Evolutionary conservation across 2,113 vertebrate species (phyloP).

Genomic region (Talpa occidentalis): DNA sequence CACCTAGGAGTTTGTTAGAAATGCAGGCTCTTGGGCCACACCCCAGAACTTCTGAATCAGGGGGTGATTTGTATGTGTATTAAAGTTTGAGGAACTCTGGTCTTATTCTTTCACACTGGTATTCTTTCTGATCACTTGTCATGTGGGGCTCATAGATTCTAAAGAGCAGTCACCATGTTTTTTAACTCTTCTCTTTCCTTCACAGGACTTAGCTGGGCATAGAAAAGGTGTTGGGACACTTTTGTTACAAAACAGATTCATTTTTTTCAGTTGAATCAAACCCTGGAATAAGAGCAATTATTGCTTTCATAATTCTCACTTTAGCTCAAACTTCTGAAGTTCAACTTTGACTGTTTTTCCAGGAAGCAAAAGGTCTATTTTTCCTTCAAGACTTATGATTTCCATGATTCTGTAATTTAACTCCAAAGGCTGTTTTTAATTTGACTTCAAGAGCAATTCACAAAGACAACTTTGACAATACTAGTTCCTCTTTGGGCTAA

Average conservation of each 20-base stretch:
- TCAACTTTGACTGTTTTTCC: conserved; percentile 43
- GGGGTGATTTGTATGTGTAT: background rate
- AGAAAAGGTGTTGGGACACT: background rate
- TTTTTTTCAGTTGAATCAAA: conserved; percentile 48
- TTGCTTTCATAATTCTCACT: conserved; percentile 46
- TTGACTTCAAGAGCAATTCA: conserved; percentile 70
- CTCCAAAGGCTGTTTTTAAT: conserved; percentile 70
- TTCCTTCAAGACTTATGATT: conserved; percentile 66
- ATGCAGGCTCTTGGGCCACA: background rate
- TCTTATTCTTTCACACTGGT: background rate
- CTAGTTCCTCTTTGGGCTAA: conserved; percentile 58
- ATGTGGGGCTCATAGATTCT: background rate
- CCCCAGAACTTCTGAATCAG: conserved; percentile 16
- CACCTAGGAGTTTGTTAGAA: background rate
- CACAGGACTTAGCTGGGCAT: background rate
- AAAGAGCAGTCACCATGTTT: background rate
- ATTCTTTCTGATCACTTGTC: conserved; percentile 24
- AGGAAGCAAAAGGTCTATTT: conserved; percentile 67
- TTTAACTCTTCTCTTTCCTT: conserved; percentile 22
- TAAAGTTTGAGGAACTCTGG: conserved; percentile 10
- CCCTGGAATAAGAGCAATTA: conserved; percentile 42
- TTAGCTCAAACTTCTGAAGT: conserved; percentile 49
- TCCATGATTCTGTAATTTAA: conserved; percentile 66
- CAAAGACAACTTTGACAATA: conserved; percentile 68
- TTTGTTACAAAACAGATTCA: background rate